phyloP scores from a whole-genome alignment of 2,888 invertebrate species.

The Geophilus truncorum region DNA sequence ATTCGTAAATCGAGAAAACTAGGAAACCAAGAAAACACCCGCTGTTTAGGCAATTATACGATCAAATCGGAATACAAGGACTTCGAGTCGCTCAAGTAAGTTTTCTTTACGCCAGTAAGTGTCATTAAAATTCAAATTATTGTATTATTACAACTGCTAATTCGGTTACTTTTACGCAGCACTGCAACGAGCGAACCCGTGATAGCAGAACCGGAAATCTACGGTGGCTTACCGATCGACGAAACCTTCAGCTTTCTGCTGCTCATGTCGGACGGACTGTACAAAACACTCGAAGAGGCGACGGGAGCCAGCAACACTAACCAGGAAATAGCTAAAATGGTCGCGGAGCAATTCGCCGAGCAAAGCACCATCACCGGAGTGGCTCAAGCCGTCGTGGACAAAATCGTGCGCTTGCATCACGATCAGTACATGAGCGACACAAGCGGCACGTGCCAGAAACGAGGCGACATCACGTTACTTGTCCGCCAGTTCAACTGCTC shows the following conservation, averaged over 20 bases:
- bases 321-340: conserved; percentile 70
- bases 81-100: conserved; percentile 62
- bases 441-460: conserved; percentile 53
- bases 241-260: conserved; percentile 74
- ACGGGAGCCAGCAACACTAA: conserved; percentile 72
- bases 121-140: no score
- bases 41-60: conserved; percentile 81
- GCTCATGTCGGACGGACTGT: conserved; percentile 78
- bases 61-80: conserved; percentile 82
- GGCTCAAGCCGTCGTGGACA: conserved; percentile 78
- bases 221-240: conserved; percentile 72
- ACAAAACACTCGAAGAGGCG: conserved; percentile 75
- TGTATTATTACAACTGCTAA: no score
- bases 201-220: conserved; percentile 75
- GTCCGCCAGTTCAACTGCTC: conserved; percentile 81
- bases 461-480: conserved; percentile 78
- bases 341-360: conserved; percentile 70
- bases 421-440: conserved; percentile 61
- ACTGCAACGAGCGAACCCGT: conserved; percentile 70
- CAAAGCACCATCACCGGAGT: conserved; percentile 74
- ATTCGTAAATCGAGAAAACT: conserved; percentile 61
- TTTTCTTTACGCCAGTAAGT: no score
- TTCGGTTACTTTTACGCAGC: conserved; percentile 42
- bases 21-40: conserved; percentile 73
- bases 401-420: conserved; percentile 75